Percentiles rank a stretch among this genome's conserved stretches.
Conservation (phyloP, 2,797 vertebrate species). For the Halcyon smyrnensis region DNA sequence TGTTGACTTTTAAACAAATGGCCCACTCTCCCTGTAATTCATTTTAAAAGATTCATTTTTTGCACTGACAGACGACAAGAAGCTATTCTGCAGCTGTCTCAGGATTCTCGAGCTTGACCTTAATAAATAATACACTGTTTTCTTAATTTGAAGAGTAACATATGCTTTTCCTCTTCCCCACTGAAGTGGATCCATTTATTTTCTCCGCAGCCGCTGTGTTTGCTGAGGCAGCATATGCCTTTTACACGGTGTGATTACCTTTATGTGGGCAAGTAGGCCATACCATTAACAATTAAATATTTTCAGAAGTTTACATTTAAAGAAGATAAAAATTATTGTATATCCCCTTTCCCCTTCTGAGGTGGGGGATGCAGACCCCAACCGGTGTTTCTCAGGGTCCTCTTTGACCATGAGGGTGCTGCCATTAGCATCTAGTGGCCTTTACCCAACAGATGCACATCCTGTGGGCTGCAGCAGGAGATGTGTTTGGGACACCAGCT, state of each 20-base stretch:
- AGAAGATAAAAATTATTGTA: background rate
- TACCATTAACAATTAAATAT: no score
- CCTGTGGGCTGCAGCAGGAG: rapidly evolving
- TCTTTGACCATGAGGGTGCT: background rate
- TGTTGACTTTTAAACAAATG: conserved; percentile 47
- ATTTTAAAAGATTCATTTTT: conserved; percentile 54
- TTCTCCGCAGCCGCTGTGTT: background rate
- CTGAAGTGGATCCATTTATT: background rate
- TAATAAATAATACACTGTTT: conserved; percentile 37
- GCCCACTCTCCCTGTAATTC: conserved; percentile 55
- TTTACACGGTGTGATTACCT: background rate
- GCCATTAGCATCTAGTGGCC: background rate
- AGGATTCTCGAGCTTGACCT: conserved; percentile 46
- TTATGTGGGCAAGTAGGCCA: background rate
- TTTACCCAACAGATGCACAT: background rate
- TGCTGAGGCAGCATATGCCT: background rate
- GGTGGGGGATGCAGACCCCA: background rate
- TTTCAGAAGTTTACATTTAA: background rate
- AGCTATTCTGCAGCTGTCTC: conserved; percentile 46
- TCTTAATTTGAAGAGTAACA: conserved; percentile 30
- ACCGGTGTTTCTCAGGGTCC: background rate
- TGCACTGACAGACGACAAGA: conserved; percentile 22
- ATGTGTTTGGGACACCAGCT: background rate
- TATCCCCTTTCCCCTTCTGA: background rate
- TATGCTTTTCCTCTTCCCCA: conserved; percentile 7